phyloP scores from a whole-genome alignment of 2,888 invertebrate genomes.

The Leptopilina drosophilae region DNA sequence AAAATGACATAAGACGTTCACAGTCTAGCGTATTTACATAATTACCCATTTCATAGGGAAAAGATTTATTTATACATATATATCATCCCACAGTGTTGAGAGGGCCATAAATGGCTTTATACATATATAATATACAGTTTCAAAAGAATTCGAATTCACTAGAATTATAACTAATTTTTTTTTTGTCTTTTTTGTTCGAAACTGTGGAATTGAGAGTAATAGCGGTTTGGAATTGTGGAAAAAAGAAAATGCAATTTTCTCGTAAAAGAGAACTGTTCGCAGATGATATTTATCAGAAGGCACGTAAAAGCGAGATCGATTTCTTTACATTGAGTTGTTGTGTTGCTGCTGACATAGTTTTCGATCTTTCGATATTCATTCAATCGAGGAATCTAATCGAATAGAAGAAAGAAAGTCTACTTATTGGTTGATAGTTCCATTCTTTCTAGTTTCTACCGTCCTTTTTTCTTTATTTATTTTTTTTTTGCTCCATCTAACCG shows the following conservation, averaged over 20 bases:
- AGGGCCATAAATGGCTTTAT: not conserved
- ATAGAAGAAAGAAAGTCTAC: slow-evolving; percentile 38
- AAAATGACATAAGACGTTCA: no score
- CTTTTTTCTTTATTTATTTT: not conserved
- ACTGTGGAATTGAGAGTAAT: slow-evolving; percentile 2
- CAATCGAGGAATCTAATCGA: slow-evolving; percentile 35
- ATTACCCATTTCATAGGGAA: no score
- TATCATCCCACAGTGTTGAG: no score
- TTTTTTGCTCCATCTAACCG: slow-evolving; percentile 28
- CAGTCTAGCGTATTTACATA: no score
- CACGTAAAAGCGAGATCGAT: slow-evolving; percentile 22
- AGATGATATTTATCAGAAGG: slow-evolving; percentile 25
- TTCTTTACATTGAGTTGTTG: slow-evolving; percentile 24
- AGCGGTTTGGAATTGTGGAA: slow-evolving; percentile 17
- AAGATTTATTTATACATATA: no score
- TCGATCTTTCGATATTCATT: slow-evolving; percentile 8
- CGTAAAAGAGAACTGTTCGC: slow-evolving; percentile 1
- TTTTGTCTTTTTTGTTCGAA: not conserved
- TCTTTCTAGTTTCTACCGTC: slow-evolving; percentile 37
- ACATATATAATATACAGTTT: not conserved
- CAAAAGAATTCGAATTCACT: not conserved
- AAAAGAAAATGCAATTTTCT: slow-evolving; percentile 28
- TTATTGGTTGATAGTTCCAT: slow-evolving; percentile 29
- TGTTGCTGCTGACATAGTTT: slow-evolving; percentile 10
- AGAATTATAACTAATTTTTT: not conserved